These are phyloP conservation scores for Babylonia areolata DNA, from an alignment of 1,140 invertebrate genomes.

Conservation along the genomic window DNA sequence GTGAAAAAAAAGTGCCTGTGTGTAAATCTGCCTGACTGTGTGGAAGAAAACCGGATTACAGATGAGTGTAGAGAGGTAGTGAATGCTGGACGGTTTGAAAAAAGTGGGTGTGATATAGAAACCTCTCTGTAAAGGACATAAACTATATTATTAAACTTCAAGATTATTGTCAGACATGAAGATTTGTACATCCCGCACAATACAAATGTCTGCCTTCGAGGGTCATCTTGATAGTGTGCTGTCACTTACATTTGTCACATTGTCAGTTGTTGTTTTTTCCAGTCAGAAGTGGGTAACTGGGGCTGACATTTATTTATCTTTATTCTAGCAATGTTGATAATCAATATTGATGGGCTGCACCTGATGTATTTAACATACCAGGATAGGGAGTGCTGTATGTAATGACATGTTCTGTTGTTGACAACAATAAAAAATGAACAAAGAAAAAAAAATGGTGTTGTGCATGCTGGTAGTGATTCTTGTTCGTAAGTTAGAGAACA, in stretches of 20 bases:
- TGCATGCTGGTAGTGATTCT: too few species aligned
- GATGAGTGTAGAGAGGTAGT: too few species aligned
- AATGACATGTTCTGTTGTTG: neutral
- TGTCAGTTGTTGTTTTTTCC: neutral
- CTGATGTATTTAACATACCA: neutral
- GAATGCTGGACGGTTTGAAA: too few species aligned
- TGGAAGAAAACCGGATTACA: too few species aligned
- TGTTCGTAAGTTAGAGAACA: too few species aligned
- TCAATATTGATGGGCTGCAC: neutral
- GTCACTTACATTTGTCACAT: neutral
- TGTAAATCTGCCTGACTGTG: too few species aligned
- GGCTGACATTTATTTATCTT: neutral
- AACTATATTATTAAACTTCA: too few species aligned
- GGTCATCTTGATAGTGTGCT: neutral
- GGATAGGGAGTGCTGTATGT: neutral
- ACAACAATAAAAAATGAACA: neutral
- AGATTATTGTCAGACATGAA: neutral
- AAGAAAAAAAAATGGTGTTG: neutral
- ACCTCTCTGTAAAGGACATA: too few species aligned
- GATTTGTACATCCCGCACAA: too few species aligned
- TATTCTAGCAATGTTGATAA: neutral
- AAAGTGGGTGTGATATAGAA: too few species aligned
- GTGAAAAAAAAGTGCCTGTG: too few species aligned
- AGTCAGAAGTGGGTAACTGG: neutral
- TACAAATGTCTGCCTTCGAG: neutral